Percentiles rank a stretch among this genome's conserved stretches.
Conservation (phyloP, 2,797 vertebrate genomes). For the Diplodus sargus region DNA sequence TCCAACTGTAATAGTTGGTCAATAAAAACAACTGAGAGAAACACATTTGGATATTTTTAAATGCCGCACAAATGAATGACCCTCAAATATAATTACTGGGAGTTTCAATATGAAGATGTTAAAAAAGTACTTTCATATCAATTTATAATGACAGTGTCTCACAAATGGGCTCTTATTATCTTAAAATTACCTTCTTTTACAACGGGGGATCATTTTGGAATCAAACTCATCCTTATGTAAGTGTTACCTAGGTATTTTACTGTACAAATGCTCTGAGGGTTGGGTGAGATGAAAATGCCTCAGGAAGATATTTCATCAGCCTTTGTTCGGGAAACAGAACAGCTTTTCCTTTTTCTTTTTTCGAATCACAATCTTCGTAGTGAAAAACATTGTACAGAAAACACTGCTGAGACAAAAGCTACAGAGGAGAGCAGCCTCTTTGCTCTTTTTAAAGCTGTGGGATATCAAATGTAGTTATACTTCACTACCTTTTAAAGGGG, state of each 20-base stretch:
- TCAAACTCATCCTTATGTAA: not conserved
- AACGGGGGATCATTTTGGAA: not conserved
- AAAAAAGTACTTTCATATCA: slow-evolving; percentile 8
- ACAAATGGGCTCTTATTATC: not conserved
- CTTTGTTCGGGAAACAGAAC: not conserved
- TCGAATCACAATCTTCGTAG: not conserved
- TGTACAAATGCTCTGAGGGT: not conserved
- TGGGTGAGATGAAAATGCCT: not conserved
- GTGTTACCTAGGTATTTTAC: not conserved
- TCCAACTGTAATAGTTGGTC: slow-evolving; percentile 15
- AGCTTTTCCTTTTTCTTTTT: not conserved
- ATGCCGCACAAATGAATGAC: slow-evolving; percentile 12
- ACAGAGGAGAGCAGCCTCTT: not conserved
- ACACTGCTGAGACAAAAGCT: not conserved
- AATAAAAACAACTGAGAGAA: slow-evolving; percentile 27
- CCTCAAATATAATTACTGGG: not conserved
- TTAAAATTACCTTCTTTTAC: not conserved
- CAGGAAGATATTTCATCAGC: not conserved
- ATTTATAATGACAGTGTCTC: not conserved
- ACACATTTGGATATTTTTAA: slow-evolving; percentile 26
- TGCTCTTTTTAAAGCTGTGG: slow-evolving; percentile 8
- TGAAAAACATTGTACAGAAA: not conserved
- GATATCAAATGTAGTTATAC: not conserved
- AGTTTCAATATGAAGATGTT: slow-evolving; percentile 8
- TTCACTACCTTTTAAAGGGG: too few relatives aligned